Conservation (phyloP, 2,888 invertebrate species). For the Malacosoma neustria region DNA sequence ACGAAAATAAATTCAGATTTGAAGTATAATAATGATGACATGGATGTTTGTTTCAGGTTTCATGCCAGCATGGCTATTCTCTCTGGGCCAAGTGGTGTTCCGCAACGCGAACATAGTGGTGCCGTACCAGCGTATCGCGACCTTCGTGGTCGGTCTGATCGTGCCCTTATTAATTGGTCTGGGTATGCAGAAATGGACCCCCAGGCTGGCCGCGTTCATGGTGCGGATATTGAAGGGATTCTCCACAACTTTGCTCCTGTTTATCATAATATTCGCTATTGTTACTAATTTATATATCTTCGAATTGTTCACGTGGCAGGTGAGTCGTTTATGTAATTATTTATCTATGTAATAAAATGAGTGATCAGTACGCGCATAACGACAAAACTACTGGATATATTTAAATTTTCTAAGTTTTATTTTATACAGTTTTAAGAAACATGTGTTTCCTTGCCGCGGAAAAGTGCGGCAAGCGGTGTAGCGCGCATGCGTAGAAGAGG, state of each 20-base stretch:
- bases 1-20: too few relatives aligned
- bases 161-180: constrained; percentile 79
- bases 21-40: too few relatives aligned
- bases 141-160: constrained; percentile 83
- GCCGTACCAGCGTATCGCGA: constrained; percentile 85
- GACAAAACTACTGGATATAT: too few relatives aligned
- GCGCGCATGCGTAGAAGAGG: too few relatives aligned
- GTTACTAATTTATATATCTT: constrained; percentile 93
- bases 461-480: too few relatives aligned
- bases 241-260: constrained; percentile 84
- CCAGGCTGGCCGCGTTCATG: constrained; percentile 79
- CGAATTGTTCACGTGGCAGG: constrained; percentile 90
- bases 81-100: constrained; percentile 86
- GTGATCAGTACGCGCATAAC: too few relatives aligned
- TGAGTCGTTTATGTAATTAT: too few relatives aligned
- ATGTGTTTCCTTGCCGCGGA: too few relatives aligned
- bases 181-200: constrained; percentile 80
- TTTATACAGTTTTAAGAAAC: too few relatives aligned
- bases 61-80: constrained; percentile 94
- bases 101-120: constrained; percentile 80
- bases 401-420: too few relatives aligned
- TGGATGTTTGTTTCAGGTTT: constrained; percentile 76
- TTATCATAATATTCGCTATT: constrained; percentile 90
- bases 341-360: too few relatives aligned
- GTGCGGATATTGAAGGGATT: constrained; percentile 90